Percentiles rank a stretch among this genome's conserved stretches.
These are phyloP conservation scores for Gonocerus acuteangulatus DNA, from an alignment of 2,888 invertebrate genomes.

Conservation along the genomic window DNA sequence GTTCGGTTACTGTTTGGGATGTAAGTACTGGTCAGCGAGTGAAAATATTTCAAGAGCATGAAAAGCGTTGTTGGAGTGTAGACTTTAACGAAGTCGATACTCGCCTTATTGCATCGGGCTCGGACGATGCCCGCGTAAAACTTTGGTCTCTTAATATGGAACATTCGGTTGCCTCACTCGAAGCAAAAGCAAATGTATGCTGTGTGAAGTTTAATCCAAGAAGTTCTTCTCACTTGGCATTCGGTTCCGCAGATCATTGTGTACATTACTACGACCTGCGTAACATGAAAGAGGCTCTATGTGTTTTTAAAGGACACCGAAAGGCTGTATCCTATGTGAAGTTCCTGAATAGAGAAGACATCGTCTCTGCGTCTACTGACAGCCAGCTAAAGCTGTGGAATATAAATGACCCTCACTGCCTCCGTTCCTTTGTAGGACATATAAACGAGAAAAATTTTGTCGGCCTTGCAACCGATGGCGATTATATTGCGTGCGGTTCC, in stretches of 20 bases:
- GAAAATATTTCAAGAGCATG: constrained; percentile 77
- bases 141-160: constrained; percentile 85
- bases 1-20: constrained; percentile 89
- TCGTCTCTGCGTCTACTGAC: constrained; percentile 88
- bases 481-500: constrained; percentile 89
- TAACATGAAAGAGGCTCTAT: constrained; percentile 69
- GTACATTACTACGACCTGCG: constrained; percentile 92
- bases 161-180: constrained; percentile 76
- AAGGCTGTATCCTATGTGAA: constrained; percentile 93
- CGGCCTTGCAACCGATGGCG: constrained; percentile 82
- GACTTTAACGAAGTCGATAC: constrained; percentile 90
- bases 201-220: constrained; percentile 85
- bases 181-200: constrained; percentile 91
- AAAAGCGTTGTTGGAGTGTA: constrained; percentile 92
- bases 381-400: constrained; percentile 87
- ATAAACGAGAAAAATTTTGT: constrained; percentile 94
- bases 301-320: constrained; percentile 78
- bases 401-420: constrained; percentile 63
- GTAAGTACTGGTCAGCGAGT: constrained; percentile 67
- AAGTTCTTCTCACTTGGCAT: constrained; percentile 80
- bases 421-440: constrained; percentile 83
- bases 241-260: constrained; percentile 94
- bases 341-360: constrained; percentile 73
- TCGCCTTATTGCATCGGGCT: constrained; percentile 80
- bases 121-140: constrained; percentile 87